These are phyloP conservation scores for Rhegmatorhina hoffmannsi DNA, from an alignment of 2,113 vertebrate genomes.

Conservation along the genomic window DNA sequence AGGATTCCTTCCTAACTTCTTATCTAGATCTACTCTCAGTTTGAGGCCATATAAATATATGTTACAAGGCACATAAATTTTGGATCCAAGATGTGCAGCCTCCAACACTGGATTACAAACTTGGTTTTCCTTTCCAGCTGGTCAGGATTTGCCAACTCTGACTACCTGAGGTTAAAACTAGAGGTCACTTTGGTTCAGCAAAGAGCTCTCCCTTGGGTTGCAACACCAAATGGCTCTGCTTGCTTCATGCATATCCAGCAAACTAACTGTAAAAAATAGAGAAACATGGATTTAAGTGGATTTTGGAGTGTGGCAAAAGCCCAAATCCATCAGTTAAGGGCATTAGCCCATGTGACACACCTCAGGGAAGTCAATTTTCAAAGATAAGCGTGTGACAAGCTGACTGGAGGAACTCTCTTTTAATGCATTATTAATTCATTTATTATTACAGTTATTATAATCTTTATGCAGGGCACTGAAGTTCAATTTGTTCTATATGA, in stretches of 20 bases:
- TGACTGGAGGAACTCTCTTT: conserved; percentile 23
- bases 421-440: conserved; percentile 69
- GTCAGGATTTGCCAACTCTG: neutral
- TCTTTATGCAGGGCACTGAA: conserved; percentile 56
- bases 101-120: fast-evolving
- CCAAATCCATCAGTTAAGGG: conserved; percentile 30
- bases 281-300: neutral
- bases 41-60: neutral
- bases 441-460: conserved; percentile 69
- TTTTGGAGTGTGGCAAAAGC: conserved; percentile 1
- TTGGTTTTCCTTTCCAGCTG: neutral
- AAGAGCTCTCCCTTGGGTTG: neutral
- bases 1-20: fast-evolving
- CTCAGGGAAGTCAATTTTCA: conserved; percentile 32
- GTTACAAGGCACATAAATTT: no score
- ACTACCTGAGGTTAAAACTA: neutral
- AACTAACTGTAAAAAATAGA: neutral
- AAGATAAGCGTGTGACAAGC: conserved; percentile 37
- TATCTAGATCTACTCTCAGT: neutral
- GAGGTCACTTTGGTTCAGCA: neutral
- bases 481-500: conserved; percentile 55
- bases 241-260: neutral
- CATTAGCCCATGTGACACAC: conserved; percentile 32
- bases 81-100: neutral
- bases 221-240: neutral